A percentile compares a stretch with the other conserved stretches of the same genome.
Evolutionary conservation across 2,797 vertebrate genomes (phyloP).

Genomic region (Lepilemur septentrionalis): DNA sequence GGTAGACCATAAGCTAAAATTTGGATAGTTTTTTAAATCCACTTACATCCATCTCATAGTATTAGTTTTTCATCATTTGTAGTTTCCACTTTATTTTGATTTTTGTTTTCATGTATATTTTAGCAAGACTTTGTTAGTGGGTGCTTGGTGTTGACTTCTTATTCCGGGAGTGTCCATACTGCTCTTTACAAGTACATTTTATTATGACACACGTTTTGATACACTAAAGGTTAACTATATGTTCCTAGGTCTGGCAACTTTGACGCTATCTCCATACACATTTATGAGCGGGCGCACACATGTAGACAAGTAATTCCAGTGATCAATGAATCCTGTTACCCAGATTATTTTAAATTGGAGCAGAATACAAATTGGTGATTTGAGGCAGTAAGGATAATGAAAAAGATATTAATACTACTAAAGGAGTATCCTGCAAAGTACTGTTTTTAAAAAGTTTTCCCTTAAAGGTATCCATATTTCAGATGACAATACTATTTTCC

Average conservation of each 20-base stretch:
- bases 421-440: background rate
- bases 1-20: background rate
- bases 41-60: background rate
- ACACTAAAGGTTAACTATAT: background rate
- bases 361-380: background rate
- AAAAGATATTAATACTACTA: background rate
- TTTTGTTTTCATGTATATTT: background rate
- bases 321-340: constrained; percentile 29
- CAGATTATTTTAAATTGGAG: background rate
- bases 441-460: background rate
- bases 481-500: constrained; percentile 24
- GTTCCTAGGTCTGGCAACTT: background rate
- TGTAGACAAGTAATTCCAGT: background rate
- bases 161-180: background rate
- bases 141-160: background rate
- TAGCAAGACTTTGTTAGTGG: background rate
- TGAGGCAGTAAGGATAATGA: background rate
- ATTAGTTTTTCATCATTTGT: background rate
- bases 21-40: background rate
- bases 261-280: background rate
- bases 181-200: background rate
- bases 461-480: constrained; percentile 30
- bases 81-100: background rate
- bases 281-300: background rate
- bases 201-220: background rate